Evolutionary conservation across 2,113 vertebrate species (phyloP), one percentile per base, ranked within the genome.

Genomic region (Gasterosteus aculeatus): DNA sequence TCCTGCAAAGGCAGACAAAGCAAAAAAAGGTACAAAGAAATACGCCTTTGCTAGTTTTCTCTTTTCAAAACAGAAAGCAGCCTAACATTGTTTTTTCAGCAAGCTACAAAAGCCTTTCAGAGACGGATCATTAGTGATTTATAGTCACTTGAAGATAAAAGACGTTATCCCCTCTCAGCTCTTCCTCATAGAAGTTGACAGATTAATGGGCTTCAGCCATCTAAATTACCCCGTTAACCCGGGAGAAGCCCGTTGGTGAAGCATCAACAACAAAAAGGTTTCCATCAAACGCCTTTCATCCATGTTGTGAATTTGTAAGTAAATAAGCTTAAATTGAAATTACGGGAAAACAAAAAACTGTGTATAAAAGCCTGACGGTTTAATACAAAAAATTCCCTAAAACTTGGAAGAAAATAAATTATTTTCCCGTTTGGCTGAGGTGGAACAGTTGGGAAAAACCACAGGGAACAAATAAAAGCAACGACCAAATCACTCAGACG

Each of bases 151-250:
- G 60, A 46, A 66, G 58, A 79, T 80, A 60, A 77, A 54, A 85
- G 5, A 61, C 57, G 51, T 54, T 60, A 54, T 72, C 66, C 42
- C 3, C 10, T 16, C 35, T 47, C 35, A 26, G 64, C 56, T 60
- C 57, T 46, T 83, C 56, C 35, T 81, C 42, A 85, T 16, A 82
- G 46, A 46, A 31, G 59, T 14, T 69, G 74, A 76, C 69, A 59
- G 49, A 67, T 61, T 38, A 71, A 73, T 73, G 54, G 9, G 69
- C 47, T 72, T 33, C 0, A 75, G 33, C 59, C 31, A 33, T 63
- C 54, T 35, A 35, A 26, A 78, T 67, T 56, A 62, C 38, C 42
- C 18, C 11, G 68, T 85, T 61, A 75, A 72, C 72, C 14, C 39
- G 69, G 67, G 22, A 5, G 38, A 51, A 14, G 35, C 8, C 44